Evolutionary conservation across 2,113 vertebrate species (phyloP), one percentile per base, ranked within the genome.

Genomic region (Sphaerodactylus townsendi): DNA sequence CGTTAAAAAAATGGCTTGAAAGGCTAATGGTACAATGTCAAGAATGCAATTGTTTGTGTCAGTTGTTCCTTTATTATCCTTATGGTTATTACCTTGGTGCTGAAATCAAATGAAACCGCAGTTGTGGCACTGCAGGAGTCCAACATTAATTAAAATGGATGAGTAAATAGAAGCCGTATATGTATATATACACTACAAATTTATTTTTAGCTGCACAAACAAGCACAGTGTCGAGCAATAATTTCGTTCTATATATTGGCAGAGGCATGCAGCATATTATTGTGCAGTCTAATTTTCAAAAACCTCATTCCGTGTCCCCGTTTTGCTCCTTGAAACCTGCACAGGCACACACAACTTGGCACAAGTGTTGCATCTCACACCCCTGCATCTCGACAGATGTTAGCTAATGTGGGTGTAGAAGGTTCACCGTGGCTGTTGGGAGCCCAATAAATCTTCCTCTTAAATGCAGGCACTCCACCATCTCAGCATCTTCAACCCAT

Each of bases 361-460:
- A 13, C 81, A 25, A 64, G 41, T 79, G 77, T 87, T 19, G 19
- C 0, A 30, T 88, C 92, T 93, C 79, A 76, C 69, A 81, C 90
- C 95, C 76, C 91, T 2, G 74, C 75, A 8, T 91, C 93, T 90
- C 74, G 14, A 91, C 95, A 96, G 95, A 95, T 97, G 95, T 95
- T 95, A 94, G 92, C 91, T 96, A 95, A 96, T 94, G 93, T 7
- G 39, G 89, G 89, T 91, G 95, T 94, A 82, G 96, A 94, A 93
- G 92, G 95, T 96, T 97, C 95, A 92, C 91, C 15, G 37, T 92
- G 93, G 92, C 90, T 93, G 94, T 91, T 89, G 92, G 66, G 75
- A 96, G 94, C 87, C 91, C 92, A 92, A 95, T 96, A 96, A 96
- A 96, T 96, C 96, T 96, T 95, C 93, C 95, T 92, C 94, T 95